Percentiles rank a stretch among this genome's conserved stretches.
Conservation (phyloP, 1,140 invertebrate genomes). For the Drosophila kikkawai region DNA sequence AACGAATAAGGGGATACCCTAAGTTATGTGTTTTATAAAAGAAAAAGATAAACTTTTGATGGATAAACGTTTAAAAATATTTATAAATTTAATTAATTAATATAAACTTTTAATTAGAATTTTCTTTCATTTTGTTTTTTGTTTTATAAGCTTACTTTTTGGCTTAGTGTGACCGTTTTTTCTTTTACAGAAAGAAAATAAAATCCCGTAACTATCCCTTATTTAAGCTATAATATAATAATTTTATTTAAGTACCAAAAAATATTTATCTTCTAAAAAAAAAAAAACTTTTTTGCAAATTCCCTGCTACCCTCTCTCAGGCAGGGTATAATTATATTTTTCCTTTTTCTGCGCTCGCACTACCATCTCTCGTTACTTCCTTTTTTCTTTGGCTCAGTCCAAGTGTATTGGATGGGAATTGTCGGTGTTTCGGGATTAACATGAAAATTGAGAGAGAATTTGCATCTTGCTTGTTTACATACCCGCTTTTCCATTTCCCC, state of each 20-base stretch:
- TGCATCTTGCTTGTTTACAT: slow-evolving; percentile 65
- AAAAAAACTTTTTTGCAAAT: neutral
- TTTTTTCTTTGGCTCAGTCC: slow-evolving; percentile 21
- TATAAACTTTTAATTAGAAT: no score
- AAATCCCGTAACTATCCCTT: neutral
- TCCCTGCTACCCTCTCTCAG: slow-evolving; percentile 6
- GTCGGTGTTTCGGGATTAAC: slow-evolving; percentile 72
- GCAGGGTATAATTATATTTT: slow-evolving; percentile 31
- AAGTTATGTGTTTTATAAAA: neutral
- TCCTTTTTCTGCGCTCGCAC: neutral
- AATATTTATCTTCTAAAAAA: no score
- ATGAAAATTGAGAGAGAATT: slow-evolving; percentile 74
- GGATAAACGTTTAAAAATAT: no score
- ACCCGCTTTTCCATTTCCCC: neutral
- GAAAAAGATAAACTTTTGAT: no score
- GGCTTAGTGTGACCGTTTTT: no score
- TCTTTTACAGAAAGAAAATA: no score
- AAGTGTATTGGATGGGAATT: slow-evolving; percentile 68
- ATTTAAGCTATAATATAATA: neutral
- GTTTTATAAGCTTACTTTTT: no score
- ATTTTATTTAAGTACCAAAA: neutral
- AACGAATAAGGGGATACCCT: slow-evolving; percentile 13
- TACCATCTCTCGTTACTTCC: slow-evolving; percentile 12
- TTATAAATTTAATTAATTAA: no score
- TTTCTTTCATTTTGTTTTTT: no score